phyloP scores from a whole-genome alignment of 2,888 invertebrate species.

The Apodemia mormo region DNA sequence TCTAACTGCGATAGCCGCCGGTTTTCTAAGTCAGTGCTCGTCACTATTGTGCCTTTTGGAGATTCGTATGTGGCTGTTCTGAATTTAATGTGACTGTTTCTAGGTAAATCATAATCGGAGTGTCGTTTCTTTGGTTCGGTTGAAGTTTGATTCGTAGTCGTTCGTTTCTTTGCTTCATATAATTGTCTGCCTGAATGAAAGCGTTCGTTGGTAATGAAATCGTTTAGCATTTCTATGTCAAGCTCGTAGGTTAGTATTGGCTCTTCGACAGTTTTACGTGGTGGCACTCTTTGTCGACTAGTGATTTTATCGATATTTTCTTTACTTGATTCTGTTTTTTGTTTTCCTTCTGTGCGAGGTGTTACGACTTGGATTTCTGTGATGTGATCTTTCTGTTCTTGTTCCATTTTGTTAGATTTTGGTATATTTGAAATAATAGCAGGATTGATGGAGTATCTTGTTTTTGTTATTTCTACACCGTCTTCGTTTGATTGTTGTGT shows the following conservation, averaged over 20 bases:
- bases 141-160: conserved; percentile 46
- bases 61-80: conserved; percentile 84
- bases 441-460: conserved; percentile 70
- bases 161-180: conserved; percentile 63
- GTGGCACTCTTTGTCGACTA: conserved; percentile 65
- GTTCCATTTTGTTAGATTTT: conserved; percentile 52
- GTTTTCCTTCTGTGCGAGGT: conserved; percentile 64
- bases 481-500: conserved; percentile 56
- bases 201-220: conserved; percentile 73
- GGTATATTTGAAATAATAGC: conserved; percentile 64
- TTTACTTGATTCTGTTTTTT: conserved; percentile 52
- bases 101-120: conserved; percentile 75
- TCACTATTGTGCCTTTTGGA: conserved; percentile 78
- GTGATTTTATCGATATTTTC: conserved; percentile 52
- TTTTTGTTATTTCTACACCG: conserved; percentile 65
- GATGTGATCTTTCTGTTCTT: conserved; percentile 80
- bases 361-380: conserved; percentile 88
- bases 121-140: conserved; percentile 77
- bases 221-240: conserved; percentile 70
- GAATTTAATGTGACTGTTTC: conserved; percentile 83
- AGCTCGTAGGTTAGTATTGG: conserved; percentile 67
- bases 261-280: conserved; percentile 50
- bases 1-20: conserved; percentile 81
- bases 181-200: conserved; percentile 69
- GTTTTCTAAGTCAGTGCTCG: conserved; percentile 77